Percentiles rank a stretch among this genome's conserved stretches.
Conservation (phyloP, 2,797 vertebrate genomes). For the Carapus acus region DNA sequence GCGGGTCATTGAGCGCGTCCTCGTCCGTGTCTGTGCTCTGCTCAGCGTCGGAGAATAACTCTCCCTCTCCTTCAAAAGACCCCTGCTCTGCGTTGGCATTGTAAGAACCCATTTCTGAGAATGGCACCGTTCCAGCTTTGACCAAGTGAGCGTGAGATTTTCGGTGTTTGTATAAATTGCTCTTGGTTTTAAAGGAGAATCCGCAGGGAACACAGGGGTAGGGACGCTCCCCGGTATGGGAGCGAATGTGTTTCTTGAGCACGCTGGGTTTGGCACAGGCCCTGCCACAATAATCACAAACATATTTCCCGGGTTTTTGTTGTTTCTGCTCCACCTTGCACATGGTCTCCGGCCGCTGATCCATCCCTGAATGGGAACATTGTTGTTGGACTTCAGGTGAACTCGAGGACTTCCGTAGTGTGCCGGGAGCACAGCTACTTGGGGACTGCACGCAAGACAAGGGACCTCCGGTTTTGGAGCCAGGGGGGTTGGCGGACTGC, state of each 20-base stretch:
- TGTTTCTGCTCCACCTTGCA: constrained; percentile 91
- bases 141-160: constrained; percentile 98
- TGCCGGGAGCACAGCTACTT: constrained; percentile 69
- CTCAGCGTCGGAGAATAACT: constrained; percentile 92
- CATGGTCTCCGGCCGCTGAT: constrained; percentile 76
- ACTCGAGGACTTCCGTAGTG: constrained; percentile 81
- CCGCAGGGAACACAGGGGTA: constrained; percentile 97
- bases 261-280: constrained; percentile 99
- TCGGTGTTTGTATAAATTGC: constrained; percentile 99
- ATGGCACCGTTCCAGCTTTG: constrained; percentile 90
- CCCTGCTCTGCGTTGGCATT: constrained; percentile 82
- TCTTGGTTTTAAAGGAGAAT: constrained; percentile 99
- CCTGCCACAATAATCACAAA: constrained; percentile 96
- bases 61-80: constrained; percentile 86
- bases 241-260: constrained; percentile 98
- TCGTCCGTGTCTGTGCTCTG: constrained; percentile 98
- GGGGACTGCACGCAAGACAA: constrained; percentile 57
- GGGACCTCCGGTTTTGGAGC: constrained; percentile 40
- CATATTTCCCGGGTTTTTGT: constrained; percentile 95
- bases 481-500: constrained; percentile 57
- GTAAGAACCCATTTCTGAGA: constrained; percentile 84
- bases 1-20: constrained; percentile 81
- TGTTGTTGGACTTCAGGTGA: constrained; percentile 80
- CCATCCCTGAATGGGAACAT: constrained; percentile 82
- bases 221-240: constrained; percentile 94